Evolutionary conservation across 1,140 invertebrate species (phyloP).

Genomic region (Holotrichia oblita): DNA sequence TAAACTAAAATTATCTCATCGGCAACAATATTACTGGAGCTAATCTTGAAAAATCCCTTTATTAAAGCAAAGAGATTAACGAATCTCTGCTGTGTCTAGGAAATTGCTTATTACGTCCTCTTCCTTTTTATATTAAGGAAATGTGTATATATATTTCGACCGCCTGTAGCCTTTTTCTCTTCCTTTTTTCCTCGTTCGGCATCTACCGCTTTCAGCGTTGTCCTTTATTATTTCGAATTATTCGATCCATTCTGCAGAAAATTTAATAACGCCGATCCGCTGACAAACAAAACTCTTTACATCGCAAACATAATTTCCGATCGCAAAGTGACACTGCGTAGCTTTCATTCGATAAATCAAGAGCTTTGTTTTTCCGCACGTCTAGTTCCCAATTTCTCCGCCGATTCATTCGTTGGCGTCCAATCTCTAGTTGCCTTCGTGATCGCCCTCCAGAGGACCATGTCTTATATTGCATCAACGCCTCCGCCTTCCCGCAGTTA

Average conservation of each 20-base stretch:
- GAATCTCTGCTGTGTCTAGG: background rate
- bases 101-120: background rate
- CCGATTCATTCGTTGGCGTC: slow-evolving; percentile 47
- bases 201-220: background rate
- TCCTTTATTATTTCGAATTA: slow-evolving; percentile 36
- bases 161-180: background rate
- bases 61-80: background rate
- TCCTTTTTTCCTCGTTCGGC: background rate
- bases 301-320: slow-evolving; percentile 51
- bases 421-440: slow-evolving; percentile 52
- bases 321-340: slow-evolving; percentile 49
- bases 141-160: background rate
- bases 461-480: slow-evolving; percentile 45
- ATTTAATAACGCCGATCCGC: slow-evolving; percentile 41
- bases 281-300: slow-evolving; percentile 41
- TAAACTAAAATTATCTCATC: background rate
- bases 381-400: slow-evolving; percentile 52
- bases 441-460: slow-evolving; percentile 54
- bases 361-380: slow-evolving; percentile 56
- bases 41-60: background rate
- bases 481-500: slow-evolving; percentile 32
- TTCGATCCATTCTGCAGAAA: slow-evolving; percentile 39
- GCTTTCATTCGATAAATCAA: slow-evolving; percentile 54
- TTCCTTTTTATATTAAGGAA: slow-evolving; percentile 7
- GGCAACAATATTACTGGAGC: background rate